Evolutionary conservation across 2,113 vertebrate genomes (phyloP).

Genomic region (Casuarius casuarius): DNA sequence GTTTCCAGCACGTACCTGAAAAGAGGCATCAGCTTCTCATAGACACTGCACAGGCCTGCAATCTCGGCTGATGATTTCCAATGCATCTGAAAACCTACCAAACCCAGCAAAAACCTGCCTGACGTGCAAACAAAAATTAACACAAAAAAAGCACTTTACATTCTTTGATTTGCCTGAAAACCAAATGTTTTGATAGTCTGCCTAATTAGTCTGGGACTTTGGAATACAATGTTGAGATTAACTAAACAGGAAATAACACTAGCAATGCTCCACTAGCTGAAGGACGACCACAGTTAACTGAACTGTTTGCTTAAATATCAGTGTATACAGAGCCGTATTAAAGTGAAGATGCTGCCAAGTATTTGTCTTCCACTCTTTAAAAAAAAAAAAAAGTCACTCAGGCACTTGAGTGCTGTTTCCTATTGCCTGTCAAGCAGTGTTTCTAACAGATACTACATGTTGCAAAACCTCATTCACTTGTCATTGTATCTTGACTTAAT

Average conservation of each 20-base stretch:
- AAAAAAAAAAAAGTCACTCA: neutral
- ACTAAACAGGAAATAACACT: slow-evolving; percentile 52
- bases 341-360: slow-evolving; percentile 40
- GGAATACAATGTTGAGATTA: neutral
- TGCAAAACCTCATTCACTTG: neutral
- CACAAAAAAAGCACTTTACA: slow-evolving; percentile 4
- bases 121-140: slow-evolving; percentile 19
- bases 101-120: neutral
- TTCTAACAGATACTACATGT: neutral
- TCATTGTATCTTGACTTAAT: neutral
- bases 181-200: slow-evolving; percentile 7
- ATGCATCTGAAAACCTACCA: neutral
- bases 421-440: neutral
- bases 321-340: neutral
- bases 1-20: neutral
- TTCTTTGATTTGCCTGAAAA: slow-evolving; percentile 6
- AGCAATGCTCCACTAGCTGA: slow-evolving; percentile 60
- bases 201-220: slow-evolving; percentile 40
- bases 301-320: slow-evolving; percentile 67
- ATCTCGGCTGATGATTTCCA: neutral
- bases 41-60: neutral
- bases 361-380: slow-evolving; percentile 10
- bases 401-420: slow-evolving; percentile 1
- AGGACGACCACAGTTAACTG: slow-evolving; percentile 45
- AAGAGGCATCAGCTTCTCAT: neutral